Evolutionary conservation across 92 coral and sea anemone genomes (phyloP).

Genomic region (Actinostola sp.): DNA sequence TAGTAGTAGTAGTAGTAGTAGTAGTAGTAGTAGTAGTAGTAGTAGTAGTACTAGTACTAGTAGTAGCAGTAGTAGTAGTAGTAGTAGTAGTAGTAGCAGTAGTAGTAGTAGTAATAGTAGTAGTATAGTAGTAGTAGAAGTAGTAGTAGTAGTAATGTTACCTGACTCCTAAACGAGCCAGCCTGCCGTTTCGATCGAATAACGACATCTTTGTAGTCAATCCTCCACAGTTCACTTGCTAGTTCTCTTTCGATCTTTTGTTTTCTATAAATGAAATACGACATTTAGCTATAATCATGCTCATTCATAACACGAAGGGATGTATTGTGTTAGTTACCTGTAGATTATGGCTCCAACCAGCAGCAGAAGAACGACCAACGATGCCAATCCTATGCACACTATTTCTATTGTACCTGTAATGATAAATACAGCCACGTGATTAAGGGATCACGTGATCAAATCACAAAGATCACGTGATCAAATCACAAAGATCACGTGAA

Average conservation of each 20-base stretch:
- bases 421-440: neutral
- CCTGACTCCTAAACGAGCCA: constrained; percentile 87
- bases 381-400: constrained; percentile 68
- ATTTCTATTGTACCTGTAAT: constrained; percentile 70
- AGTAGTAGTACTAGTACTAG: no score
- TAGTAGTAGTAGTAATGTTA: neutral
- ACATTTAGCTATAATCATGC: no score
- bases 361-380: constrained; percentile 52
- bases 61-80: no score
- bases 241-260: constrained; percentile 83
- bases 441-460: no score
- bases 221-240: constrained; percentile 83
- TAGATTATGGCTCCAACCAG: constrained; percentile 64
- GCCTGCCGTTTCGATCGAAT: constrained; percentile 66
- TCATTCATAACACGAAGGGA: no score
- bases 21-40: no score
- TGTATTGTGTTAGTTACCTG: no score
- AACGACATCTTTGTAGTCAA: constrained; percentile 71
- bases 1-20: no score
- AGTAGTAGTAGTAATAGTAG: no score
- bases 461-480: no score
- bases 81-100: neutral
- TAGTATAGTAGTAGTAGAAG: neutral
- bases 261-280: constrained; percentile 49
- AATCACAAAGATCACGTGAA: no score